A percentile compares a stretch with the other conserved stretches of the same genome.
Evolutionary conservation across 2,113 vertebrate genomes (phyloP).

Genomic region (Alethe castanea): DNA sequence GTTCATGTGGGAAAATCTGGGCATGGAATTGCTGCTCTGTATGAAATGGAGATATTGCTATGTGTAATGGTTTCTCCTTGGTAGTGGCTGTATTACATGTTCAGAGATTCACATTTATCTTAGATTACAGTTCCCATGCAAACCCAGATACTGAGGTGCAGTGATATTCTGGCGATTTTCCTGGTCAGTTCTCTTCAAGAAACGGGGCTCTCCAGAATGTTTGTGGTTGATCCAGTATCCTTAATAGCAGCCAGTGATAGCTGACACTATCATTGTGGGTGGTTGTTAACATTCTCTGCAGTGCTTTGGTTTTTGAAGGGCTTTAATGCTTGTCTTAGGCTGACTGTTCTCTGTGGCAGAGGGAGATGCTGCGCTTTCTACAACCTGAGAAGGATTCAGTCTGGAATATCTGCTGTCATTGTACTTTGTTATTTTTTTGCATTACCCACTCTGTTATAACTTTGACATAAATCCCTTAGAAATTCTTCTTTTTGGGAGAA

Average conservation of each 20-base stretch:
- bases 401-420: background rate
- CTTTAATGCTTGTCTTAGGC: background rate
- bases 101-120: background rate
- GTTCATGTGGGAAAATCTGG: background rate
- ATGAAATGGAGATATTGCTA: background rate
- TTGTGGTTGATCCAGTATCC: background rate
- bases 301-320: background rate
- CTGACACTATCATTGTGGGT: fast-evolving
- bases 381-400: background rate
- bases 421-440: background rate
- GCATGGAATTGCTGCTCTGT: background rate
- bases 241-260: background rate
- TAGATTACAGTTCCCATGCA: background rate
- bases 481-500: background rate
- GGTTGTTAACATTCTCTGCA: background rate
- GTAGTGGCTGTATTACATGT: background rate
- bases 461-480: background rate
- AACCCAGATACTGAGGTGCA: background rate
- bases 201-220: fast-evolving
- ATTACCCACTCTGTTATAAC: background rate
- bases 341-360: background rate
- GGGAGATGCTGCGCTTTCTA: background rate
- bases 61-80: background rate
- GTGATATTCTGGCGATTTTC: background rate
- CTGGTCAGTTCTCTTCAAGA: background rate